Evolutionary conservation across 2,888 invertebrate genomes (phyloP), one percentile per base, ranked within the genome.

Genomic region (Parnassius glacialis): DNA sequence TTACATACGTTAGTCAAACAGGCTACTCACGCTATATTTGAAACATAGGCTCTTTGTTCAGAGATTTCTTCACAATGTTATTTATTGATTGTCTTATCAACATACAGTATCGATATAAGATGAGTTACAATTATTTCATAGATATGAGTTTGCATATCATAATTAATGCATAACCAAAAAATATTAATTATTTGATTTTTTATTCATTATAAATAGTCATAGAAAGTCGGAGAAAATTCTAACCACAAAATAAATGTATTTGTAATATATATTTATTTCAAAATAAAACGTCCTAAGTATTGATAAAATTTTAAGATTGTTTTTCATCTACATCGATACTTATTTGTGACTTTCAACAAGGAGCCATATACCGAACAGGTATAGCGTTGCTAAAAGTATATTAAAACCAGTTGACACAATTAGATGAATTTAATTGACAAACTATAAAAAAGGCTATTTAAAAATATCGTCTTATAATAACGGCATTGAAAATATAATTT

Each of bases 401-500:
- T 13, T 60, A 56, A 65, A 65, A 59, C n/a, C 62, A 50, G 55
- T 59, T 60, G 62, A 58, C 20, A 58, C 53, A 47, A 56, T 63
- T 65, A 65, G 58, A 69, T 65, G 64, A 61, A 66, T 68, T 73
- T 78, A 79, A 82, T 84, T 80, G 81, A 82, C 79, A 82, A 78
- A 68, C 79, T 34, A 76, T 83, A 83, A 68, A 68, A 68, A 68
- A 59, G 80, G 68, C 76, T 83, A 83, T 62, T 52, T 59, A 67
- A 68, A 73, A 72, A 76, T 74, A 75, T 72, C 77, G 79, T 75
- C 73, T 69, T 69, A 64, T 67, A 67, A 67, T 76, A 80, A 78
- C 72, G 73, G 74, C 71, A 67, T 67, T 68, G 56, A 72, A 74
- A 74, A 70, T 78, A 79, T 85, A 74, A 83, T 83, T 87, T 87